A percentile compares a stretch with the other conserved stretches of the same genome.
These are phyloP conservation scores for Carduelis carduelis DNA, from an alignment of 2,797 vertebrate genomes.

Conservation along the genomic window DNA sequence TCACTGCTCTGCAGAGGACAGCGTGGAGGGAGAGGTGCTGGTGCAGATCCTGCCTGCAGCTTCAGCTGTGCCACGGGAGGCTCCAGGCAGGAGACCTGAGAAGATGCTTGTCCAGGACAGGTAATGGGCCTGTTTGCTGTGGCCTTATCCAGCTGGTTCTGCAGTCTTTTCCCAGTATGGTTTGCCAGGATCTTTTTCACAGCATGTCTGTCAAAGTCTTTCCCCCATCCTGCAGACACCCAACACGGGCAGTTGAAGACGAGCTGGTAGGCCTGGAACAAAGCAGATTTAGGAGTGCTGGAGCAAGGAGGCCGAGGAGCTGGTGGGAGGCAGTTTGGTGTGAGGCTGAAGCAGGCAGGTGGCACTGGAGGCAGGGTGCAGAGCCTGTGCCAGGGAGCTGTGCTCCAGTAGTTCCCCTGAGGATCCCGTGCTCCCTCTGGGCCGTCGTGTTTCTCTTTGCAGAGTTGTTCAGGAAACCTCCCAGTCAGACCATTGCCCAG, in stretches of 20 bases:
- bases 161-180: not conserved
- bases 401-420: fast-evolving
- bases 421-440: not conserved
- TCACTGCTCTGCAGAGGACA: not conserved
- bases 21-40: fast-evolving
- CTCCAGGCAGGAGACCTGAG: not conserved
- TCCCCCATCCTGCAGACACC: not conserved
- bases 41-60: not conserved
- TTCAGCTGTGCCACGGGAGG: not conserved
- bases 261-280: not conserved
- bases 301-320: not conserved
- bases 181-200: not conserved
- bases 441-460: fast-evolving
- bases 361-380: not conserved
- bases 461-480: not conserved
- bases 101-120: not conserved
- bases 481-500: not conserved
- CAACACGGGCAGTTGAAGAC: fast-evolving
- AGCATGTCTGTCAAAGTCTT: not conserved
- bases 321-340: not conserved
- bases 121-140: not conserved
- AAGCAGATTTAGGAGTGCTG: not conserved
- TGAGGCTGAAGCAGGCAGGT: fast-evolving
- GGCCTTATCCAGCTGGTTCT: not conserved
- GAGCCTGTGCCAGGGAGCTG: not conserved